Base-by-base conservation (phyloP, 1,140 invertebrate species). In the Drosophila neocordata region DNA sequence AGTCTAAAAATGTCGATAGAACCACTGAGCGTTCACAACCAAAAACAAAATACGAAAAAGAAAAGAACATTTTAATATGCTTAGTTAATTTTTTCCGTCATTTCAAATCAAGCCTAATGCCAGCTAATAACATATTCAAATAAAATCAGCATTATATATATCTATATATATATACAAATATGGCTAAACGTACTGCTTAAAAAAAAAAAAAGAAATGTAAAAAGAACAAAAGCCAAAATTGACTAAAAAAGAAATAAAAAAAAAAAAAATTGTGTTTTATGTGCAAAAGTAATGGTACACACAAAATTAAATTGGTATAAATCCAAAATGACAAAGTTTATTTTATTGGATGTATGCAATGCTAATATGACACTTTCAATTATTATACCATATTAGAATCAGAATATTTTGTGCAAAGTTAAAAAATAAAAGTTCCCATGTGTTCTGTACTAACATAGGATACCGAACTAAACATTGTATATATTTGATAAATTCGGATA, bases 1-100 rank as follows among this genome's bases (percentile, higher is more conserved):
- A 77, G 41, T 73, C 67, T 73, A 80, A 85, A 85, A 59, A 85
- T 85, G 82, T 85, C 82, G 82, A 85, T 85, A 85, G 82, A 85
- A 85, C 82, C 82, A 78, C 65, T 71, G 78, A 75, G 82, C 74
- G 82, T 85, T 85, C 82, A 85, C 18, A 22, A 15, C 24, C 18
- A 13, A 62, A 55, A 37, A 20, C 34, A 9, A 58, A 15, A 15
- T 27, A 48, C 18, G 22, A 38, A 57, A 62, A 24, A 13, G 24
- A 27, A 27, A 24, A 15, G 11, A 15, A 41, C 31, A 62, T 62
- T 44, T 62, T 51, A 48, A 62, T 62, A 24, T 51, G 48, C 12
- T 18, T 27, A 71, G 53, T 71, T 20, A 12, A 55, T 59, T 73
- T 65, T 60, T 52, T n/a, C 8, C 15, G 24, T 55, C 13, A 44